Conservation (phyloP, 64 coral and sea anemone species). For the Actinia tenebrosa region DNA sequence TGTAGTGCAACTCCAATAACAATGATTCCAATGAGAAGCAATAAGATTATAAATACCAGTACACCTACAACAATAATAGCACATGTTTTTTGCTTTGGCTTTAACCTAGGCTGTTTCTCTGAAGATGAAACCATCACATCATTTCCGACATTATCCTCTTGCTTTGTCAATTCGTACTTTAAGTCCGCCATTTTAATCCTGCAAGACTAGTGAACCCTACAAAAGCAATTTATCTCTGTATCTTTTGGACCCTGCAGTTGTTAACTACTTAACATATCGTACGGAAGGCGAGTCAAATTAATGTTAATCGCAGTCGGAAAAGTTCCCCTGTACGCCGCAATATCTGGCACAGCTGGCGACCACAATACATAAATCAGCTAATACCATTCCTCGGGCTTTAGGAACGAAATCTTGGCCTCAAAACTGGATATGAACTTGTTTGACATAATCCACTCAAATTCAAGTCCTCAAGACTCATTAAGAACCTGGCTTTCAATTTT, state of each 20-base stretch:
- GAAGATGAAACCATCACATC: background rate
- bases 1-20: background rate
- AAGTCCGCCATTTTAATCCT: conserved; percentile 9
- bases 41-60: conserved; percentile 2
- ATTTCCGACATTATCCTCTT: background rate
- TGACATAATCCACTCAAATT: background rate
- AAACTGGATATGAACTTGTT: background rate
- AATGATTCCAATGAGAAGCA: conserved; percentile 20
- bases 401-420: background rate
- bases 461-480: background rate
- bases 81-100: background rate
- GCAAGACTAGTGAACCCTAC: background rate
- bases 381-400: background rate
- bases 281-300: background rate
- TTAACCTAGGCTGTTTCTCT: background rate
- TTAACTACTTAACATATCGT: background rate
- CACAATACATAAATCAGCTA: background rate
- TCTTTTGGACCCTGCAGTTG: background rate
- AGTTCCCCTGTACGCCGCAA: background rate
- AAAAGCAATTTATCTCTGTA: background rate
- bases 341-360: background rate
- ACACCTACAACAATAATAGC: background rate
- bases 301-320: background rate
- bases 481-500: background rate
- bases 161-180: conserved; percentile 17